Conservation (phyloP, 2,113 vertebrate genomes). For the Coryphaenoides rupestris region DNA sequence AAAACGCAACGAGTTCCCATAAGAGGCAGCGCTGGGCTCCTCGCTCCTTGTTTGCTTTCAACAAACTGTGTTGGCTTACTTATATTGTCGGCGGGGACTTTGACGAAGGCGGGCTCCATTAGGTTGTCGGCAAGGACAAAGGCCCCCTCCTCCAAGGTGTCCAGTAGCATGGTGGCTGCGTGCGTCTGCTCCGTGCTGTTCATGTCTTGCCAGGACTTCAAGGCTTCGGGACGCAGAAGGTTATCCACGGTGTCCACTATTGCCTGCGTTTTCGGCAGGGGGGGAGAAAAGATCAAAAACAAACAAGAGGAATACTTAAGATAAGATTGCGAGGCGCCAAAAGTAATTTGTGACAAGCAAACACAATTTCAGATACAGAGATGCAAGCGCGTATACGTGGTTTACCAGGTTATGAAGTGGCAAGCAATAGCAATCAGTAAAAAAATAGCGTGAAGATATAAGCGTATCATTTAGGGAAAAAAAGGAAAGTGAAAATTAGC, state of each 20-base stretch:
- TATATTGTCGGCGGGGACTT: constrained; percentile 96
- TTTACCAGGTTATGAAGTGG: too few relatives aligned
- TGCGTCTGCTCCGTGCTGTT: constrained; percentile 96
- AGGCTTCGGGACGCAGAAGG: constrained; percentile 90
- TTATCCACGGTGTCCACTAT: constrained; percentile 99
- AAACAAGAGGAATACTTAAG: constrained; percentile 26
- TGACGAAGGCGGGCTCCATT: constrained; percentile 92
- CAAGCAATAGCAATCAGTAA: too few relatives aligned
- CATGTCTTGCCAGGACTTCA: constrained; percentile 98
- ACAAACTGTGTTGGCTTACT: constrained; percentile 76
- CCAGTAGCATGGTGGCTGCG: constrained; percentile 95
- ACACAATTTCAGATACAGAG: too few relatives aligned
- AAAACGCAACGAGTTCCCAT: constrained; percentile 31
- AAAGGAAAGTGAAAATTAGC: too few relatives aligned
- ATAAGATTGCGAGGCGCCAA: constrained; percentile 28
- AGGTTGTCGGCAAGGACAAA: constrained; percentile 98
- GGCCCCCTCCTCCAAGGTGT: constrained; percentile 95
- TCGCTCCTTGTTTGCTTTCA: too few relatives aligned
- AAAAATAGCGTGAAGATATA: too few relatives aligned
- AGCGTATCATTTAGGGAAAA: too few relatives aligned
- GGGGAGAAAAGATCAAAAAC: not conserved
- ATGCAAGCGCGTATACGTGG: too few relatives aligned
- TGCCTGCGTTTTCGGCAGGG: constrained; percentile 70
- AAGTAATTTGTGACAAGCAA: constrained; percentile 7
- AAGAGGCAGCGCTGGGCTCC: not conserved